These are phyloP conservation scores for Liodrosophila aerea DNA, from an alignment of 2,888 invertebrate species.

Conservation along the genomic window DNA sequence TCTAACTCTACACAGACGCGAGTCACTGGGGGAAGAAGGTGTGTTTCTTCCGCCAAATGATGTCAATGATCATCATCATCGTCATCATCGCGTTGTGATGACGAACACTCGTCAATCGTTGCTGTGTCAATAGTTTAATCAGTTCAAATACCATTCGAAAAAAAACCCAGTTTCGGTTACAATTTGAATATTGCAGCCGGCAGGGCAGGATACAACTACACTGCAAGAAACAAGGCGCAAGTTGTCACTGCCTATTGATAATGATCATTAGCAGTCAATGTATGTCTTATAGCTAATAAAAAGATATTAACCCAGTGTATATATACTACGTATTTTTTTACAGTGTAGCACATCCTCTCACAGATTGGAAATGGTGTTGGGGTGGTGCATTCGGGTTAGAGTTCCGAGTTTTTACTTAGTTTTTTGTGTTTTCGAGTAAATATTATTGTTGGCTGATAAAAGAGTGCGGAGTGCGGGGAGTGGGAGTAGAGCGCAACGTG, in stretches of 20 bases:
- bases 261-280: no score
- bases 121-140: slow-evolving; percentile 71
- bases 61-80: not conserved
- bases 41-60: slow-evolving; percentile 28
- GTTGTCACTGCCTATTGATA: not conserved
- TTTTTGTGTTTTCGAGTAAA: slow-evolving; percentile 45
- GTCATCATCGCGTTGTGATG: not conserved
- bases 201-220: slow-evolving; percentile 19
- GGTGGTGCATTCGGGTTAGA: slow-evolving; percentile 6
- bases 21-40: slow-evolving; percentile 45
- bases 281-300: no score
- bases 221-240: not conserved
- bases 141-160: slow-evolving; percentile 62
- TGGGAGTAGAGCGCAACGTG: slow-evolving; percentile 12
- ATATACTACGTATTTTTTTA: not conserved
- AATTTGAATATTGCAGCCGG: slow-evolving; percentile 59
- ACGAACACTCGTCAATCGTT: slow-evolving; percentile 44
- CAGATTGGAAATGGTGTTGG: slow-evolving; percentile 11
- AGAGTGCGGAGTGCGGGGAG: slow-evolving; percentile 12
- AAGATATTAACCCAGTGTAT: no score
- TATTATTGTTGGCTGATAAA: slow-evolving; percentile 58
- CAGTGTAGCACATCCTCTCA: slow-evolving; percentile 20
- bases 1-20: slow-evolving; percentile 21
- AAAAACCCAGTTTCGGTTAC: slow-evolving; percentile 51
- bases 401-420: not conserved